phyloP scores from a whole-genome alignment of 2,797 vertebrate species.

The Acanthornis magna region DNA sequence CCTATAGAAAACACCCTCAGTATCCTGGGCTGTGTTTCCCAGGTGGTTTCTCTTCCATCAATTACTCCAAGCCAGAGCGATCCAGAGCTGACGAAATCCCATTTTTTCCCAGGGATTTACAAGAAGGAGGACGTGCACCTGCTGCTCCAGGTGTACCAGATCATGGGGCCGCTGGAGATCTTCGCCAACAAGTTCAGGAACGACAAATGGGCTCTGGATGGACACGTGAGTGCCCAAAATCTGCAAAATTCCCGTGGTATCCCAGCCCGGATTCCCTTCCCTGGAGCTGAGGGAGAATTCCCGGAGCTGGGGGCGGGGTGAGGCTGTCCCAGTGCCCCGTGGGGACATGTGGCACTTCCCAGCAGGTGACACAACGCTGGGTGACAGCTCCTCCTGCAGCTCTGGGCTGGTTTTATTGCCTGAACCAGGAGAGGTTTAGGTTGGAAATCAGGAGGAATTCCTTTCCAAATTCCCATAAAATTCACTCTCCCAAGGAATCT shows the following conservation, averaged over 20 bases:
- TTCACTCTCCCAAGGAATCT: no score
- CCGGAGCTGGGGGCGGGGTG: not conserved
- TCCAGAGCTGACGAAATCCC: not conserved
- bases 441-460: no score
- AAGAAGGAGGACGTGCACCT: constrained; percentile 94
- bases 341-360: not conserved
- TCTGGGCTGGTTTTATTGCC: not conserved
- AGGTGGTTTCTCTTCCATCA: not conserved
- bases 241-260: fast-evolving
- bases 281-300: not conserved
- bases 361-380: fast-evolving
- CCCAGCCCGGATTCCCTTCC: not conserved
- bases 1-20: fast-evolving
- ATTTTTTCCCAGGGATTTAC: constrained; percentile 81
- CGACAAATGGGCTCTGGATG: constrained; percentile 95
- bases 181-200: constrained; percentile 96
- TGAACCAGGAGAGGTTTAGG: no score
- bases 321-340: not conserved
- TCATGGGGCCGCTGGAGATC: constrained; percentile 91
- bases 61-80: not conserved
- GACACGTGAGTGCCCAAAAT: constrained; percentile 84
- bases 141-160: constrained; percentile 92
- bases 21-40: not conserved
- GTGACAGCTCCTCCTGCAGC: not conserved
- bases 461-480: no score